phyloP scores from a whole-genome alignment of 2,113 vertebrate species.

The Regulus satrapa region DNA sequence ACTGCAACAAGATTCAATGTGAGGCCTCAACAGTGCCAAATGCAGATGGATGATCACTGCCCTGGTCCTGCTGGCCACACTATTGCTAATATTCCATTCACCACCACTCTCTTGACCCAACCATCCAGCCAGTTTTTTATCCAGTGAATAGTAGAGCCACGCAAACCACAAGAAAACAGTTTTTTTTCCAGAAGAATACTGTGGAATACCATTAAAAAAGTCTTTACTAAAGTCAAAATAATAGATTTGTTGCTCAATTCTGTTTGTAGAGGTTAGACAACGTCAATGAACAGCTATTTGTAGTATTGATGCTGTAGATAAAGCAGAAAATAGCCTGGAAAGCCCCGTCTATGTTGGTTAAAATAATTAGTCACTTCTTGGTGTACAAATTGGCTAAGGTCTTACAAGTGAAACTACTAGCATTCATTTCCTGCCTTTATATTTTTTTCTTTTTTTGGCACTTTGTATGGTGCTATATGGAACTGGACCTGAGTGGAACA shows the following conservation, averaged over 20 bases:
- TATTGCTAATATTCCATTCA: neutral
- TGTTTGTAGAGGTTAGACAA: neutral
- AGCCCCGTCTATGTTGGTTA: neutral
- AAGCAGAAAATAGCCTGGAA: neutral
- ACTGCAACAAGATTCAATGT: neutral
- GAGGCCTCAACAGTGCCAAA: fast-evolving
- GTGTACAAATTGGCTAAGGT: neutral
- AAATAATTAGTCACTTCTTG: neutral
- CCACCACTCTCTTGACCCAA: neutral
- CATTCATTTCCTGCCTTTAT: neutral
- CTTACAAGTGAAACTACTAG: neutral
- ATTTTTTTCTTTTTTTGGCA: neutral
- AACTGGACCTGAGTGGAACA: neutral
- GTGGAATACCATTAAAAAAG: neutral
- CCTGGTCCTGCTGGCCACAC: neutral
- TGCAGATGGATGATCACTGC: too few relatives aligned
- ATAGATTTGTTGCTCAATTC: neutral
- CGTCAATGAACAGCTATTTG: neutral
- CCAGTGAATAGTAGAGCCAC: neutral
- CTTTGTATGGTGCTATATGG: neutral
- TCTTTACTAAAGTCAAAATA: neutral
- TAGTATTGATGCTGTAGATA: neutral
- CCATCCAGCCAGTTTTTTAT: neutral
- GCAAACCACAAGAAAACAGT: neutral
- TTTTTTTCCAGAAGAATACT: neutral